Evolutionary conservation across 2,113 vertebrate genomes (phyloP).

Genomic region (human (Homo sapiens)): GRCh38 chr2:152877501-152878000

Average conservation of each 20-base stretch:
- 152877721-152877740: conserved; percentile 94
- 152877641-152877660: conserved; percentile 97
- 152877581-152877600: conserved; percentile 96
- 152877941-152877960: conserved; percentile 97
- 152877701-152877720: conserved; percentile 93
- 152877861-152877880: conserved; percentile 94
- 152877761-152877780: conserved; percentile 85
- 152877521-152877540: conserved; percentile 94
- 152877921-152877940: conserved; percentile 98
- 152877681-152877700: conserved; percentile 93
- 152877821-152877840: conserved; percentile 94
- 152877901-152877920: conserved; percentile 97
- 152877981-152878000: conserved; percentile 96
- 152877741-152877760: conserved; percentile 90
- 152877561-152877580: conserved; percentile 93
- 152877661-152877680: conserved; percentile 86
- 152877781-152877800: conserved; percentile 84
- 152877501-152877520: conserved; percentile 96
- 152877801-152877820: conserved; percentile 84
- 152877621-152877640: conserved; percentile 95
- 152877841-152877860: conserved; percentile 93
- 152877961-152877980: conserved; percentile 99
- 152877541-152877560: conserved; percentile 99
- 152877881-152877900: conserved; percentile 98
- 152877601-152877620: conserved; percentile 93